A percentile compares a stretch with the other conserved stretches of the same genome.
Conservation (phyloP, 1,140 invertebrate species). For the Palaemon carinicauda region DNA sequence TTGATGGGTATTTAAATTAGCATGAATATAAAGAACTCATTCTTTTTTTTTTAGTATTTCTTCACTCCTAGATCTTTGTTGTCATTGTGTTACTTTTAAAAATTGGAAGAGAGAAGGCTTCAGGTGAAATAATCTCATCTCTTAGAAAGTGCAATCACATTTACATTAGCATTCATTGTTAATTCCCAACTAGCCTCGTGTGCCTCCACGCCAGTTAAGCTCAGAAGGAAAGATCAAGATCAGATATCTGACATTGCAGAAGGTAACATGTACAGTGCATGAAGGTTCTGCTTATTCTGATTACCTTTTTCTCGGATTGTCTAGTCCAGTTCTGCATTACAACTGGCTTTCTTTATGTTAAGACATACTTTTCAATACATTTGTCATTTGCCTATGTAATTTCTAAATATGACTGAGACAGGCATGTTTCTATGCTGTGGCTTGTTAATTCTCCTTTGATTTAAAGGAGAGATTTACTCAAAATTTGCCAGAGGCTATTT, state of each 20-base stretch:
- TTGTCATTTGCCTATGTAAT: no score
- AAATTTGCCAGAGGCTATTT: no score
- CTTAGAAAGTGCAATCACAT: background rate
- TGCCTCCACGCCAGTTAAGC: slow-evolving; percentile 52
- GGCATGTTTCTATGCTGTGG: no score
- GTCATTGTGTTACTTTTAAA: no score
- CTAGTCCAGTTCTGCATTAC: slow-evolving; percentile 31
- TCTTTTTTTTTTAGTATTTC: no score
- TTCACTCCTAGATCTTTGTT: no score
- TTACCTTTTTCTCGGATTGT: slow-evolving; percentile 33
- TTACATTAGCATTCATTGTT: slow-evolving; percentile 23
- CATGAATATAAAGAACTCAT: no score
- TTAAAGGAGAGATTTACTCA: no score
- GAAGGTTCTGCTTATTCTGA: slow-evolving; percentile 45
- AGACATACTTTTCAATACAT: background rate
- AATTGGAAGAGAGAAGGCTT: no score
- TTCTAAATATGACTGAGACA: no score
- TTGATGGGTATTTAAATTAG: no score
- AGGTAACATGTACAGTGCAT: slow-evolving; percentile 50
- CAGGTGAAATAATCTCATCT: background rate
- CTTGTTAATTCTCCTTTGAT: no score
- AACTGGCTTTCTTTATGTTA: background rate
- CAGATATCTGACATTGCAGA: slow-evolving; percentile 52
- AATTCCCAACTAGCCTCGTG: slow-evolving; percentile 45
- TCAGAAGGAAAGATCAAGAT: slow-evolving; percentile 55